Conservation (phyloP, 2,113 vertebrate species). For the Talpa occidentalis region DNA sequence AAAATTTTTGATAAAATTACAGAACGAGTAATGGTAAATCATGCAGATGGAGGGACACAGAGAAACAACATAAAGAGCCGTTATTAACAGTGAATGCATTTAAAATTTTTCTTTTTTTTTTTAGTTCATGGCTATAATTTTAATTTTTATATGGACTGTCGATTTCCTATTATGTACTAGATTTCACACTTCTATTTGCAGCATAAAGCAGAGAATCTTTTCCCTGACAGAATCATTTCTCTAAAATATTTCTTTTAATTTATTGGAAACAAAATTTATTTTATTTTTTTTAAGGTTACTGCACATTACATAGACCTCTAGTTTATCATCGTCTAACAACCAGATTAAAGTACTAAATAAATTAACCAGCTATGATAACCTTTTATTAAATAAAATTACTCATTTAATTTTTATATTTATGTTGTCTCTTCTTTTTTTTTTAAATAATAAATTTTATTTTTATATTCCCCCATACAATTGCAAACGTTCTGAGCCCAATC, state of each 20-base stretch:
- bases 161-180: constrained; percentile 30
- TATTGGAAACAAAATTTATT: not conserved
- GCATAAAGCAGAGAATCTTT: not conserved
- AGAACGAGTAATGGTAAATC: no score
- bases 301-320: not conserved
- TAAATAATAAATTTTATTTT: no score
- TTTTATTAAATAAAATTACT: not conserved
- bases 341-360: not conserved
- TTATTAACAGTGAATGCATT: no score
- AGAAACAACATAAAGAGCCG: no score
- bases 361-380: not conserved
- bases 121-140: not conserved
- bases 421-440: not conserved
- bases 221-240: not conserved
- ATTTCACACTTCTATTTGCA: constrained; percentile 30
- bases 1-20: no score
- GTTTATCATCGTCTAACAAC: not conserved
- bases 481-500: no score
- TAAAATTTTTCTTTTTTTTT: no score
- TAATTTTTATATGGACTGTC: constrained; percentile 26
- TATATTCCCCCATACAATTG: no score
- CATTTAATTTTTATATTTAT: not conserved
- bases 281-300: not conserved
- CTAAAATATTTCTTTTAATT: not conserved
- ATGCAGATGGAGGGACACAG: no score